Evolutionary conservation across 2,888 invertebrate species (phyloP).

Genomic region (Cephus rjabovi): DNA sequence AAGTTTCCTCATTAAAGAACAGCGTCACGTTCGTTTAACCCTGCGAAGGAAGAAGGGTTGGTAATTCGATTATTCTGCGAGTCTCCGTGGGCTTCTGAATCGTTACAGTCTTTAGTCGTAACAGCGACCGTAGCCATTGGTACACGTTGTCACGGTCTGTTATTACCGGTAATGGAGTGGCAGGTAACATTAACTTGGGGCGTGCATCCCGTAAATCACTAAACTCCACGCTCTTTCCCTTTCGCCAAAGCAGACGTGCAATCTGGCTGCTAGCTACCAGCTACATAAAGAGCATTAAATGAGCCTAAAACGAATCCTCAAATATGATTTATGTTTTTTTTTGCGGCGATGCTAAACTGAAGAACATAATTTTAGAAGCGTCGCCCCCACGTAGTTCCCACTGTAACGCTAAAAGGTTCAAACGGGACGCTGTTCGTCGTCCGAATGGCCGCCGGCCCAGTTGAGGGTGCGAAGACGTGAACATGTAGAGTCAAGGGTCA

Average conservation of each 20-base stretch:
- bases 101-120: neutral
- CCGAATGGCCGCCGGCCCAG: too few relatives aligned
- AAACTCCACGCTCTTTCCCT: neutral
- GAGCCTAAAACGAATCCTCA: too few relatives aligned
- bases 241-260: neutral
- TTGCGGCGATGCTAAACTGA: too few relatives aligned
- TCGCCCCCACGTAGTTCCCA: neutral
- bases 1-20: too few relatives aligned
- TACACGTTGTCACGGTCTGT: constrained; percentile 12
- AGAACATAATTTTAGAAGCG: neutral
- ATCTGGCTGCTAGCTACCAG: neutral
- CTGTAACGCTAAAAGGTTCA: neutral
- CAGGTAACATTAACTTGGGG: constrained; percentile 24
- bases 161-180: constrained; percentile 27
- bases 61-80: too few relatives aligned
- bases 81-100: too few relatives aligned
- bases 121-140: neutral
- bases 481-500: too few relatives aligned
- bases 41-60: too few relatives aligned
- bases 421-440: neutral
- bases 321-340: too few relatives aligned
- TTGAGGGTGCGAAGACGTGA: too few relatives aligned
- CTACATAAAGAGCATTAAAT: neutral
- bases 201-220: constrained; percentile 24
- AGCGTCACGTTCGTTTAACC: too few relatives aligned